A percentile compares a stretch with the other conserved stretches of the same genome.
Conservation (phyloP, 2,797 vertebrate genomes). For the Bradypus variegatus region DNA sequence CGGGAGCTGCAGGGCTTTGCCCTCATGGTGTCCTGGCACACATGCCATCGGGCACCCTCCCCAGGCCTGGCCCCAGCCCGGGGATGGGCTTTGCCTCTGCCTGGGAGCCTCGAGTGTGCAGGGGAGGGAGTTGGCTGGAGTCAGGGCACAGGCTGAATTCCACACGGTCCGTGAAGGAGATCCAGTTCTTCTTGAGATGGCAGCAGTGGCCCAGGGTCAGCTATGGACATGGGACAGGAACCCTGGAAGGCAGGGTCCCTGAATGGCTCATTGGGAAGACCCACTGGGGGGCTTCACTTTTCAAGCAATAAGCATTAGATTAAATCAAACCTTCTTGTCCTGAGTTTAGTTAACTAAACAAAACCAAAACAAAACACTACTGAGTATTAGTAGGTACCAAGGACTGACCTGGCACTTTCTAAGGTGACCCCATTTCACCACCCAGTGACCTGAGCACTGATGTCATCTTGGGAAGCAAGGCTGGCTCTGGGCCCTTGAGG, state of each 20-base stretch:
- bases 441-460: not conserved
- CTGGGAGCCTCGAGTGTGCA: not conserved
- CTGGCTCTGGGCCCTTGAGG: not conserved
- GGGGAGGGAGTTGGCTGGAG: not conserved
- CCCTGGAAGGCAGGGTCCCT: not conserved
- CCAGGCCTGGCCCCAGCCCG: not conserved
- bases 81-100: not conserved
- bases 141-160: not conserved
- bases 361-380: not conserved
- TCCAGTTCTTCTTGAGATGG: not conserved
- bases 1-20: not conserved
- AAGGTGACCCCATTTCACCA: rapidly evolving
- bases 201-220: rapidly evolving
- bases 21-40: not conserved
- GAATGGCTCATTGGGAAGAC: not conserved
- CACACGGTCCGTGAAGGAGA: rapidly evolving
- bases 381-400: not conserved
- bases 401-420: not conserved
- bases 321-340: not conserved
- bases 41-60: not conserved
- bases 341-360: not conserved
- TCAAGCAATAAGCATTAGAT: not conserved
- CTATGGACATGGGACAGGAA: rapidly evolving
- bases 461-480: not conserved
- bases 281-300: not conserved